Conservation (phyloP, 2,797 vertebrate genomes). For the Smutsia temminckii region DNA sequence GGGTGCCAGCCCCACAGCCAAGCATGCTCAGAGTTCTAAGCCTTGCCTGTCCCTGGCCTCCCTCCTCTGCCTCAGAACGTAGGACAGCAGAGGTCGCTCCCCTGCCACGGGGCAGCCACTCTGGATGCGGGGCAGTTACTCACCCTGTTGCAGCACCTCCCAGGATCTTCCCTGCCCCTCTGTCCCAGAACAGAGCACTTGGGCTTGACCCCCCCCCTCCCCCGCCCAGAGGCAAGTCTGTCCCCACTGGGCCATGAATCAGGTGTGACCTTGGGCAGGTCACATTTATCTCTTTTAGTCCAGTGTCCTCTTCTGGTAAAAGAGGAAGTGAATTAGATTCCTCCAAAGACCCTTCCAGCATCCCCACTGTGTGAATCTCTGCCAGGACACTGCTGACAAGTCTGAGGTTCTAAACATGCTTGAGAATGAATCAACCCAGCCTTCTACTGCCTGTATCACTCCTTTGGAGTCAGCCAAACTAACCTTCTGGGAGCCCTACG, state of each 20-base stretch:
- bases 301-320: neutral
- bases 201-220: neutral
- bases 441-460: neutral
- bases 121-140: accelerated
- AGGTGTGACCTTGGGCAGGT: neutral
- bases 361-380: neutral
- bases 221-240: accelerated
- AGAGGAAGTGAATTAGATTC: neutral
- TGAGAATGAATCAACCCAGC: neutral
- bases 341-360: neutral
- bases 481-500: accelerated
- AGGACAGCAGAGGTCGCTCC: accelerated
- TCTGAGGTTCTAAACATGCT: neutral
- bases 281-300: neutral
- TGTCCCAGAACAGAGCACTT: neutral
- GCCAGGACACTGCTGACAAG: accelerated
- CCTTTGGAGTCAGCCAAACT: neutral
- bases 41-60: accelerated
- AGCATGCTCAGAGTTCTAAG: neutral
- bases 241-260: neutral
- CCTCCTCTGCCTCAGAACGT: neutral
- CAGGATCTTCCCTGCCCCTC: neutral
- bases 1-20: neutral
- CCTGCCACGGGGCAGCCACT: accelerated
- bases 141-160: neutral